phyloP scores from a whole-genome alignment of 2,113 vertebrate species.

The Anoura caudifer region DNA sequence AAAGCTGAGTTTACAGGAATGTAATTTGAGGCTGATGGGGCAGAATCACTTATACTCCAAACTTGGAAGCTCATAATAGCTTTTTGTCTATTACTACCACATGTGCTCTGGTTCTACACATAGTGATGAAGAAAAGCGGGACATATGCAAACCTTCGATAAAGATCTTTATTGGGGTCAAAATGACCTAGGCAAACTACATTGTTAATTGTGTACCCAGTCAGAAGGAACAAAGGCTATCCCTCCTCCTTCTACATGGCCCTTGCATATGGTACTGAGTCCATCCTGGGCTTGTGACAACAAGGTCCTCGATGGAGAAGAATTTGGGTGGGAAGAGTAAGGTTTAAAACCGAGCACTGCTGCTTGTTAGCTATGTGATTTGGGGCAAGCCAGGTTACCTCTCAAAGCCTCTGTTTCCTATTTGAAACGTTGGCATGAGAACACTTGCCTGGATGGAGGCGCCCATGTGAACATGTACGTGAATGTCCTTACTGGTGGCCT shows the following conservation, averaged over 20 bases:
- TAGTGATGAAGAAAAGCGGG: background rate
- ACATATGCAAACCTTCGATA: background rate
- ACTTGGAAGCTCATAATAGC: background rate
- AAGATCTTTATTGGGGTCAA: conserved; percentile 35
- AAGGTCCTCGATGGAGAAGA: background rate
- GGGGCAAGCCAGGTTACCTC: background rate
- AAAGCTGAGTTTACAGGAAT: conserved; percentile 15
- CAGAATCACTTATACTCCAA: background rate
- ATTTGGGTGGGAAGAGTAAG: background rate
- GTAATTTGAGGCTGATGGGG: background rate
- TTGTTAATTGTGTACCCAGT: background rate
- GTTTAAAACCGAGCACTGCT: background rate
- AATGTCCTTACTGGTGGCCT: background rate
- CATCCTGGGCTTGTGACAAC: background rate
- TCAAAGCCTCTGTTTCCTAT: background rate
- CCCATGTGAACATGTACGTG: background rate
- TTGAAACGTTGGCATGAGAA: background rate
- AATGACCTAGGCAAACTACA: background rate
- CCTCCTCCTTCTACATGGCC: background rate
- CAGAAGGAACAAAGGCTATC: background rate
- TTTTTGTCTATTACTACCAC: conserved; percentile 10
- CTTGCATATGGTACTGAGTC: background rate
- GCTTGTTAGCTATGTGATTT: background rate
- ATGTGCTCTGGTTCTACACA: background rate
- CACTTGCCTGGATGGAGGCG: background rate